Conservation (phyloP, 2,797 vertebrate species). For the Etheostoma perlongum region DNA sequence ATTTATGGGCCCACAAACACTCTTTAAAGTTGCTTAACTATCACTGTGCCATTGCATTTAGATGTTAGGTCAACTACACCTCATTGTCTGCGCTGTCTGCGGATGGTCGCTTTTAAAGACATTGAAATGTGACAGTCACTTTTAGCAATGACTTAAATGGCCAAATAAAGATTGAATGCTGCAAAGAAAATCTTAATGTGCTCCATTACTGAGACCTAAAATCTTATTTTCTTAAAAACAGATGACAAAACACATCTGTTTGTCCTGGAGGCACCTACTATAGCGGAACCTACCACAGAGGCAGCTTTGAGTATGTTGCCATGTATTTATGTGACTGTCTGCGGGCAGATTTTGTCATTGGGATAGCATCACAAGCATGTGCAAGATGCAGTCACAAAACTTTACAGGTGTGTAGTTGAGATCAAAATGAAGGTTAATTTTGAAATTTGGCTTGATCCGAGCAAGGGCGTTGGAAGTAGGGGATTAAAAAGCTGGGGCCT, state of each 20-base stretch:
- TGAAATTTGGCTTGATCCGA: too few relatives aligned
- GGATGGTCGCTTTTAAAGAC: constrained; percentile 6
- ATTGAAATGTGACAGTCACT: background rate
- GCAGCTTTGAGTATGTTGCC: too few relatives aligned
- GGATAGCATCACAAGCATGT: too few relatives aligned
- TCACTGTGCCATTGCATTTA: constrained; percentile 19
- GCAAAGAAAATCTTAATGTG: background rate
- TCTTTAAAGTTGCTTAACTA: constrained; percentile 41
- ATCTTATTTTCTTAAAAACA: background rate
- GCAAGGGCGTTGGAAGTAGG: too few relatives aligned
- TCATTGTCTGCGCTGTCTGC: constrained; percentile 11
- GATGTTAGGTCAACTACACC: constrained; percentile 18
- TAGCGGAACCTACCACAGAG: too few relatives aligned
- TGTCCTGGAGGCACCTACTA: too few relatives aligned
- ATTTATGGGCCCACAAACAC: constrained; percentile 61
- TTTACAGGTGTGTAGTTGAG: too few relatives aligned
- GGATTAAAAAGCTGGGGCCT: too few relatives aligned
- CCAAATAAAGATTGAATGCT: background rate
- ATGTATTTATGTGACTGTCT: too few relatives aligned
- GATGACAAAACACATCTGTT: background rate
- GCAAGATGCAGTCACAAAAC: too few relatives aligned
- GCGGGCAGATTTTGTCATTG: too few relatives aligned
- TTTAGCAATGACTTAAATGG: background rate
- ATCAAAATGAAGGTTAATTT: too few relatives aligned
- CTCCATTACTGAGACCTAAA: background rate